A percentile compares a stretch with the other conserved stretches of the same genome.
Conservation (phyloP, 1,140 invertebrate genomes). For the Belonocnema kinseyi region DNA sequence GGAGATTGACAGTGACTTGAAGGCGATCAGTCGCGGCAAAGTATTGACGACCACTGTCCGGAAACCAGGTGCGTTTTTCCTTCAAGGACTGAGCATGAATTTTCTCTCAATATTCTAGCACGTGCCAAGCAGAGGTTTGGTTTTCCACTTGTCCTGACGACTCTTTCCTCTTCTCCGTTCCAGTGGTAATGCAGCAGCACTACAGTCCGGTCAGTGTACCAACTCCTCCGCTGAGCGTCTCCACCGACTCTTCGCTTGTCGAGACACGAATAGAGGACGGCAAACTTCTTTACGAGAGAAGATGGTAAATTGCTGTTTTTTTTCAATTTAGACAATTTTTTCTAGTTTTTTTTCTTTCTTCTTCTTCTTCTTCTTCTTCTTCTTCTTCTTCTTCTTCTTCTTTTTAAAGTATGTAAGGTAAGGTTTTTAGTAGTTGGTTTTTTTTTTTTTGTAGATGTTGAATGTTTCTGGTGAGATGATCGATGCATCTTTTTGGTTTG, state of each 20-base stretch:
- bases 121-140: too few species aligned
- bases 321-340: too few species aligned
- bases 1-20: conserved; percentile 92
- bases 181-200: conserved; percentile 72
- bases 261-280: conserved; percentile 96
- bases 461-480: too few species aligned
- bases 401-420: too few species aligned
- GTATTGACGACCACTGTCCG: conserved; percentile 72
- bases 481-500: too few species aligned
- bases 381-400: too few species aligned
- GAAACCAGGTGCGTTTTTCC: conserved; percentile 72
- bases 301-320: conserved; percentile 81
- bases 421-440: too few species aligned
- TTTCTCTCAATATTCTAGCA: not conserved
- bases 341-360: too few species aligned
- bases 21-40: conserved; percentile 86
- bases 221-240: conserved; percentile 64
- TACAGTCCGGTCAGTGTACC: conserved; percentile 71
- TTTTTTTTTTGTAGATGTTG: too few species aligned
- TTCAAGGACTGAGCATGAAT: not conserved
- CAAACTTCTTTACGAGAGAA: conserved; percentile 93
- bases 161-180: conserved; percentile 45
- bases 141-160: not conserved
- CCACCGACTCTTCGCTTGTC: conserved; percentile 74
- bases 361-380: too few species aligned